Conservation (phyloP, 1,140 invertebrate genomes). For the Trinorchestia longiramus region DNA sequence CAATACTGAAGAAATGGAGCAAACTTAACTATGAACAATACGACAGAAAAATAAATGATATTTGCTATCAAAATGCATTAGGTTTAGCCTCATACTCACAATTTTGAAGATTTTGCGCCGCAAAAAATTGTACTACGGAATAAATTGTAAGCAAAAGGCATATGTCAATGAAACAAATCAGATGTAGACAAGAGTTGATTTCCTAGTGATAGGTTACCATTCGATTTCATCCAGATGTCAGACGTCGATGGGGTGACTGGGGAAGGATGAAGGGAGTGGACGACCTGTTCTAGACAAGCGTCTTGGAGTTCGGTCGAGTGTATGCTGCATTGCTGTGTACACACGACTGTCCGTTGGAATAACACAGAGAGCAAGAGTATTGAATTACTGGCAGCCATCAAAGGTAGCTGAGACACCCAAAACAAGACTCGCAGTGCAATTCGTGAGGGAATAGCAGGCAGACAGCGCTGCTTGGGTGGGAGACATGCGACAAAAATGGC, state of each 20-base stretch:
- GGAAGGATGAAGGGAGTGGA: background rate
- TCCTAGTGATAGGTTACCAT: background rate
- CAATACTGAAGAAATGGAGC: background rate
- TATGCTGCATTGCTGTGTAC: constrained; percentile 20
- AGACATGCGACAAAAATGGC: constrained; percentile 39
- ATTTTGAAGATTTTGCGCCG: too few relatives aligned
- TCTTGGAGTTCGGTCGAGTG: constrained; percentile 13
- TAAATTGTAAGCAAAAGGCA: background rate
- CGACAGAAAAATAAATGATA: background rate
- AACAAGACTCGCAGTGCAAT: constrained; percentile 30
- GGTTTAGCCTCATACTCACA: background rate
- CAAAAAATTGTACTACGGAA: background rate
- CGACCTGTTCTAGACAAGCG: background rate
- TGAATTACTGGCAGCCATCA: constrained; percentile 52
- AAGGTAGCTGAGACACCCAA: constrained; percentile 21
- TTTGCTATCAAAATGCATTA: background rate
- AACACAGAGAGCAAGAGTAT: constrained; percentile 41
- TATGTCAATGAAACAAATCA: background rate
- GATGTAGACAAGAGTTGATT: background rate
- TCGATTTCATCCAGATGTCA: background rate
- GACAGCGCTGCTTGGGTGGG: constrained; percentile 16
- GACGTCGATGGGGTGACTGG: background rate
- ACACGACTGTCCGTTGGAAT: constrained; percentile 32
- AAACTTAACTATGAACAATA: background rate
- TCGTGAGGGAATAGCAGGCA: constrained; percentile 35